These are phyloP conservation scores for Steatornis caripensis DNA, from an alignment of 2,113 vertebrate species.

Conservation along the genomic window DNA sequence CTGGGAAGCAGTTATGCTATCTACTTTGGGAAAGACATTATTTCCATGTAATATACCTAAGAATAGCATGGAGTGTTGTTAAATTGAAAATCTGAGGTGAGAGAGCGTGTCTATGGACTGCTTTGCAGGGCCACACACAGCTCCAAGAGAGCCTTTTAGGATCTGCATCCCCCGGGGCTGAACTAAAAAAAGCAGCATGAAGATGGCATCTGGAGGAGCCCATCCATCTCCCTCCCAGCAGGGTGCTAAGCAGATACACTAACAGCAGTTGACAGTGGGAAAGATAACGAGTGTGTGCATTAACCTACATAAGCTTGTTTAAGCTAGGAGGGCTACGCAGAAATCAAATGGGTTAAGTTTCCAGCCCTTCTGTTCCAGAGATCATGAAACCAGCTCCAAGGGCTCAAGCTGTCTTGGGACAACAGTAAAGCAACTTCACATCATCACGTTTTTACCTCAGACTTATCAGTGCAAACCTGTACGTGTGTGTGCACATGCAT, in stretches of 20 bases:
- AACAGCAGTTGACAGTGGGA: slow-evolving; percentile 13
- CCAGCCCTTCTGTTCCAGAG: neutral
- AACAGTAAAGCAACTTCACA: neutral
- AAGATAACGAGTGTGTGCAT: neutral
- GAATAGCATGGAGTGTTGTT: neutral
- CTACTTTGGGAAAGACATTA: neutral
- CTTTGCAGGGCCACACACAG: neutral
- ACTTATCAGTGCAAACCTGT: neutral
- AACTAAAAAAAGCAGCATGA: neutral
- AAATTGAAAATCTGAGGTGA: neutral
- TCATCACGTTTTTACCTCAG: neutral
- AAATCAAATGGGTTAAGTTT: neutral
- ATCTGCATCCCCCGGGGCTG: neutral
- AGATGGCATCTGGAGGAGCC: neutral
- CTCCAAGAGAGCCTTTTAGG: neutral
- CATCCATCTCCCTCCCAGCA: slow-evolving; percentile 18
- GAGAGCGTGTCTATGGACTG: neutral
- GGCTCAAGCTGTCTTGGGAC: neutral
- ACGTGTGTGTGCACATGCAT: no score
- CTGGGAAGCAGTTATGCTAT: neutral
- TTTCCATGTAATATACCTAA: neutral
- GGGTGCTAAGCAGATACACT: neutral
- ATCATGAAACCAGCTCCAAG: neutral
- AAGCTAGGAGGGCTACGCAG: neutral
- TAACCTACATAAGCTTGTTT: slow-evolving; percentile 5